Evolutionary conservation across 2,888 invertebrate genomes (phyloP).

Genomic region (Fabriciana adippe): DNA sequence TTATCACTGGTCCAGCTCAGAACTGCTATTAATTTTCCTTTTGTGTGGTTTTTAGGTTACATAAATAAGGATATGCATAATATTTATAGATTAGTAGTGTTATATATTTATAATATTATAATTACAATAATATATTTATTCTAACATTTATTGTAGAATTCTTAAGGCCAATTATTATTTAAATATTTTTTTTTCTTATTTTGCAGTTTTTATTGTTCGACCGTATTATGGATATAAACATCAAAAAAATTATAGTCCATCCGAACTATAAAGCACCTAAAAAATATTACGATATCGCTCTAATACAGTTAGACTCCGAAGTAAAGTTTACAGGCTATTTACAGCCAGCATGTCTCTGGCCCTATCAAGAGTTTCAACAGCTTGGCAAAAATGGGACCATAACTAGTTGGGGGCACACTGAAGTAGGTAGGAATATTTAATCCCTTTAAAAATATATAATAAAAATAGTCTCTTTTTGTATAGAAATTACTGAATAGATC

Average conservation of each 20-base stretch:
- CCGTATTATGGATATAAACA: conserved; percentile 40
- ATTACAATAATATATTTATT: too few relatives aligned
- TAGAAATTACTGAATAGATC: too few relatives aligned
- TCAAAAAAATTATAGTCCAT: conserved; percentile 43
- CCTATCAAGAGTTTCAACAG: conserved; percentile 21
- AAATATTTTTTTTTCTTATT: background rate
- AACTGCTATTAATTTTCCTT: too few relatives aligned
- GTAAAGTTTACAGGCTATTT: conserved; percentile 38
- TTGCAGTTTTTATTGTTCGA: conserved; percentile 35
- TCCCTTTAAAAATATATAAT: too few relatives aligned
- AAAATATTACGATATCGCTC: conserved; percentile 44
- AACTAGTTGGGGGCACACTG: conserved; percentile 43
- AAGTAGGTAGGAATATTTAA: conserved; percentile 20
- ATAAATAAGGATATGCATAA: too few relatives aligned
- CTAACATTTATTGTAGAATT: background rate
- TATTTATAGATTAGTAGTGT: too few relatives aligned
- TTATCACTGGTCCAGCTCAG: too few relatives aligned
- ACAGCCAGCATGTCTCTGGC: conserved; percentile 47
- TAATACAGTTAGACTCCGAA: conserved; percentile 40
- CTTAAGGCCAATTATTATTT: too few relatives aligned
- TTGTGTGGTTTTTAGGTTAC: too few relatives aligned
- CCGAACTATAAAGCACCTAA: conserved; percentile 43
- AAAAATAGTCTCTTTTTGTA: too few relatives aligned
- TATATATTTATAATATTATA: too few relatives aligned
- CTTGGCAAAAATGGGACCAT: conserved; percentile 38